These are phyloP conservation scores for Eubucco bourcierii DNA, from an alignment of 2,113 vertebrate genomes.

Conservation along the genomic window DNA sequence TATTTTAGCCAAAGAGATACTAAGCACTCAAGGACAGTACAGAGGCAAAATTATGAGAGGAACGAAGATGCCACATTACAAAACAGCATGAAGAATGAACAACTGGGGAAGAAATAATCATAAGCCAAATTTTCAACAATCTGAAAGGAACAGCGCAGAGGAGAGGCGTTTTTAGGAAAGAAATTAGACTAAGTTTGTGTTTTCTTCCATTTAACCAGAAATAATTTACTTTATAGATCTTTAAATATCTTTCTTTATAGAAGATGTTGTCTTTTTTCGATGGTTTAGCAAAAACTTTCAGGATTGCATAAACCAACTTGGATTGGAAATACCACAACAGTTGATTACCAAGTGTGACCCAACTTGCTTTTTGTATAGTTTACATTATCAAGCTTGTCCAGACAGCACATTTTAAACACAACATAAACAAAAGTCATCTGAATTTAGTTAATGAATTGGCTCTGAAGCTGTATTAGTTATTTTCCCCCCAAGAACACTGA, in stretches of 20 bases:
- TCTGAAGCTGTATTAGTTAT: not conserved
- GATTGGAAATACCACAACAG: not conserved
- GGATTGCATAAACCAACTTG: not conserved
- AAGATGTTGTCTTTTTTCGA: not conserved
- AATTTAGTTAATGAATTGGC: conserved; percentile 10
- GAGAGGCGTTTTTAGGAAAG: not conserved
- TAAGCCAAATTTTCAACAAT: not conserved
- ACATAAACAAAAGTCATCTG: conserved; percentile 45
- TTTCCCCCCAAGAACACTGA: not conserved
- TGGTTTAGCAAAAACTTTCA: not conserved
- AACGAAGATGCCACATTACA: not conserved
- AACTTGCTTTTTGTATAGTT: conserved; percentile 9
- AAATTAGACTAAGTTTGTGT: not conserved
- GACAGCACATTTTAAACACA: not conserved
- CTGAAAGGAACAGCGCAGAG: not conserved
- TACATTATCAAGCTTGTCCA: not conserved
- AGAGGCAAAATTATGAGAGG: not conserved
- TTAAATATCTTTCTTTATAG: not conserved
- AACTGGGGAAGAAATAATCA: not conserved
- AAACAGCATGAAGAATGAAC: not conserved
- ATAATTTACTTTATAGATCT: not conserved
- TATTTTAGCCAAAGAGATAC: not conserved
- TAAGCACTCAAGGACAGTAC: not conserved
- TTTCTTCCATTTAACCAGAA: not conserved
- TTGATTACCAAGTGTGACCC: not conserved